These are phyloP conservation scores for Monochamus alternatus DNA, from an alignment of 2,888 invertebrate genomes.

Conservation along the genomic window DNA sequence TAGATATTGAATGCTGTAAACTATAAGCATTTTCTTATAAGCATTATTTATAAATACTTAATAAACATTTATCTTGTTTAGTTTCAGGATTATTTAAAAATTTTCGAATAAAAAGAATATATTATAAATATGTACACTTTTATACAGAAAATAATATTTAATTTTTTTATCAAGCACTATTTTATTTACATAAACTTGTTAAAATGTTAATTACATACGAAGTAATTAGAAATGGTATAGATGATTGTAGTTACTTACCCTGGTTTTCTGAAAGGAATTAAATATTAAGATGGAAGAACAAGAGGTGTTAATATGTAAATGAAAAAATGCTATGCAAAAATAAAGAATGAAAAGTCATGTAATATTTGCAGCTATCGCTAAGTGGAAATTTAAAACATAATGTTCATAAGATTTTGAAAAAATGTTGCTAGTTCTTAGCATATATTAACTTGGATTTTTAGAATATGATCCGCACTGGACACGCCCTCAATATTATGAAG, in stretches of 20 bases:
- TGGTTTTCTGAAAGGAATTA: constrained; percentile 20
- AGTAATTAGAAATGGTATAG: constrained; percentile 20
- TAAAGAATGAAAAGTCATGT: background rate
- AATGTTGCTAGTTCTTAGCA: no score
- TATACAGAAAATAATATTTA: constrained; percentile 20
- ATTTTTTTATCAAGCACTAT: constrained; percentile 62
- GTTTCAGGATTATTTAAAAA: constrained; percentile 11
- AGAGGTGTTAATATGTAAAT: background rate
- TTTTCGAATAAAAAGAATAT: constrained; percentile 33
- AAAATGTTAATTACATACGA: constrained; percentile 12
- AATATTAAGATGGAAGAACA: constrained; percentile 3
- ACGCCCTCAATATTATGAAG: no score
- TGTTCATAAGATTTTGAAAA: no score
- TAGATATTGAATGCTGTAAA: no score
- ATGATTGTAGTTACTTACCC: constrained; percentile 30
- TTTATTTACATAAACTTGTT: constrained; percentile 48
- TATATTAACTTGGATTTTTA: no score
- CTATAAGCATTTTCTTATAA: no score
- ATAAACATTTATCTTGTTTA: constrained; percentile 20
- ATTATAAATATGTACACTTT: constrained; percentile 2
- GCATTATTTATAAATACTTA: no score
- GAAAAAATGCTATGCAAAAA: constrained; percentile 5
- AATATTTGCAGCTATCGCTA: no score
- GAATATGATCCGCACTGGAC: no score
- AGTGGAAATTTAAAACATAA: background rate